These are phyloP conservation scores for Drosophila leonis DNA, from an alignment of 2,888 invertebrate genomes.

Conservation along the genomic window DNA sequence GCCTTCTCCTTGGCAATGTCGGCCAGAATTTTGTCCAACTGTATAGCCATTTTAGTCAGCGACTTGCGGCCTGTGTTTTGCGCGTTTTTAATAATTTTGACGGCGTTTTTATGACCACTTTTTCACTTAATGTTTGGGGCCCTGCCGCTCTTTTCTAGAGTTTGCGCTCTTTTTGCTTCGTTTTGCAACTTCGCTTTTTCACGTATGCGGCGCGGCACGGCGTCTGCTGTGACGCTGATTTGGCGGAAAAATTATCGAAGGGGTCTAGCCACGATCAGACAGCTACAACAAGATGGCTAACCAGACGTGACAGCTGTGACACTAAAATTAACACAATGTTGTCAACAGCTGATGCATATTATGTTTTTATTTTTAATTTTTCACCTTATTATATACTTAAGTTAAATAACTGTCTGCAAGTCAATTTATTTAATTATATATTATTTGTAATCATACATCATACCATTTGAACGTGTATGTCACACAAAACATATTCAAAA, in stretches of 20 bases:
- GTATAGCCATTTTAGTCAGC: constrained; percentile 82
- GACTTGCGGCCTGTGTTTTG: constrained; percentile 59
- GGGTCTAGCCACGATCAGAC: constrained; percentile 26
- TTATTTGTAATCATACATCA: neutral
- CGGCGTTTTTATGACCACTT: constrained; percentile 44
- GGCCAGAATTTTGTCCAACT: constrained; percentile 83
- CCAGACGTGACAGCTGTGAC: neutral
- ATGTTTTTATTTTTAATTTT: neutral
- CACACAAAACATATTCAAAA: neutral
- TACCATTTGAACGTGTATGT: constrained; percentile 22
- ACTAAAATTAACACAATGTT: neutral
- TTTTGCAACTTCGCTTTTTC: constrained; percentile 68
- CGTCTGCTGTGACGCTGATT: constrained; percentile 68
- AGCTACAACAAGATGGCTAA: constrained; percentile 42
- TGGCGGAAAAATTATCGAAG: constrained; percentile 67
- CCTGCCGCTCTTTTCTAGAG: constrained; percentile 50
- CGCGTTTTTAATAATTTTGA: constrained; percentile 66
- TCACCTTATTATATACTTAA: neutral
- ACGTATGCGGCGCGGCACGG: constrained; percentile 67
- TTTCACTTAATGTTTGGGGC: constrained; percentile 36
- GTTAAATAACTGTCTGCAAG: fast-evolving
- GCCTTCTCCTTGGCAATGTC: constrained; percentile 83
- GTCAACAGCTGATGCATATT: neutral
- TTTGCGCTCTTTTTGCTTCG: constrained; percentile 59
- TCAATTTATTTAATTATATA: neutral